phyloP scores from a whole-genome alignment of 2,113 vertebrate genomes.

The Fulmarus glacialis region DNA sequence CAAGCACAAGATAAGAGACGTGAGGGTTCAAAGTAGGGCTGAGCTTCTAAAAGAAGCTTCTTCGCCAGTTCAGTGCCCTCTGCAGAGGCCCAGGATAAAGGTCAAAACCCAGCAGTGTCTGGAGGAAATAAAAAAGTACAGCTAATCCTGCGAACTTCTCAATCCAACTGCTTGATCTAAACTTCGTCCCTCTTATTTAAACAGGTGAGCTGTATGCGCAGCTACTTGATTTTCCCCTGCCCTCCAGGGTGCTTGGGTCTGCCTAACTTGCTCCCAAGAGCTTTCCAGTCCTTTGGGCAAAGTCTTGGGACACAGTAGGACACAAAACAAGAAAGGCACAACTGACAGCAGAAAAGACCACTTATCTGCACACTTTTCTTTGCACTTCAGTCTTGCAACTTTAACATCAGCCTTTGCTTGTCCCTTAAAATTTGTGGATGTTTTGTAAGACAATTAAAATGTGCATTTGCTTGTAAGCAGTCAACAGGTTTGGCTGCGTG shows the following conservation, averaged over 20 bases:
- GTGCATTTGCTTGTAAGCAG: neutral
- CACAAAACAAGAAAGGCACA: neutral
- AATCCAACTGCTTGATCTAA: neutral
- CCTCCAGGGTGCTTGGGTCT: neutral
- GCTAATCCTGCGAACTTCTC: neutral
- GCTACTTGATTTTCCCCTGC: neutral
- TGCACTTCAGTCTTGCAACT: neutral
- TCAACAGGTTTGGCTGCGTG: neutral
- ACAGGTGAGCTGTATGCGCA: neutral
- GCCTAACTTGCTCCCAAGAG: neutral
- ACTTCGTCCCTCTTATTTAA: neutral
- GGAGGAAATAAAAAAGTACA: neutral
- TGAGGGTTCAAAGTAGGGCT: neutral
- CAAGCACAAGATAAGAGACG: neutral
- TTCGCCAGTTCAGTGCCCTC: neutral
- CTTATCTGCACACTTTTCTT: neutral
- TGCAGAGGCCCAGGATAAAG: neutral
- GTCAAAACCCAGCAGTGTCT: neutral
- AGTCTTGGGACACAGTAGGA: neutral
- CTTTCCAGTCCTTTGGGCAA: neutral
- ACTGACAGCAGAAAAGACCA: neutral
- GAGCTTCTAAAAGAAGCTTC: neutral
- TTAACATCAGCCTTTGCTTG: neutral
- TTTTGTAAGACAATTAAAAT: neutral
- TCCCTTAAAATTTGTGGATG: neutral